phyloP scores from a whole-genome alignment of 2,797 vertebrate genomes.

The Anas bernieri region DNA sequence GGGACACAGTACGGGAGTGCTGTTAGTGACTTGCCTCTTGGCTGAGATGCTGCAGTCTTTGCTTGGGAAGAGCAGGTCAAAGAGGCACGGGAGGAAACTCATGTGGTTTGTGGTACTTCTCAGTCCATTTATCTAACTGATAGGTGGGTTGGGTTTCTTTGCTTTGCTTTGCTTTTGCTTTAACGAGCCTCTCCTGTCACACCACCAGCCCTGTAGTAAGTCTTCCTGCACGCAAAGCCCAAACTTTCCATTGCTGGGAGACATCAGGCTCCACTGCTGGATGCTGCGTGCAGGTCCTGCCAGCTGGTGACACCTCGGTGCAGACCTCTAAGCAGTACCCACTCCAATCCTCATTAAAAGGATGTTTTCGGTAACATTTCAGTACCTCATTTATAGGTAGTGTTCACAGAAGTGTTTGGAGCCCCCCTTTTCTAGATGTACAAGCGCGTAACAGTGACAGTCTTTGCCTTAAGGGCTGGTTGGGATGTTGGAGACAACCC shows the following conservation, averaged over 20 bases:
- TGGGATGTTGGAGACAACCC: neutral
- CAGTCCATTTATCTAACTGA: rapidly evolving
- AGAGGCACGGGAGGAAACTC: neutral
- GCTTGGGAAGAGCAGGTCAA: neutral
- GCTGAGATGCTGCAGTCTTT: neutral
- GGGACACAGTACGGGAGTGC: neutral
- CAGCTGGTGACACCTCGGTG: neutral
- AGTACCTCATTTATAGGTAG: neutral
- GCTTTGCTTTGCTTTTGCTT: neutral
- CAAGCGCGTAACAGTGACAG: neutral
- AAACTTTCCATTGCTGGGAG: neutral
- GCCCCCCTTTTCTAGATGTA: neutral
- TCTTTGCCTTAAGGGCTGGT: neutral
- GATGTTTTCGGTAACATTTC: neutral
- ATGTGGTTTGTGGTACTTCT: neutral
- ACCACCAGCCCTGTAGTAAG: neutral
- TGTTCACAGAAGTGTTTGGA: neutral
- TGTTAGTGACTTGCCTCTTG: neutral
- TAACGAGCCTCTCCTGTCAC: neutral
- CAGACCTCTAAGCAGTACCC: too few relatives aligned
- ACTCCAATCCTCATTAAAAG: neutral
- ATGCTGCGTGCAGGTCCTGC: neutral
- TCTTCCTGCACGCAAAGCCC: neutral
- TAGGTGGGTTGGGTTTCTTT: too few relatives aligned
- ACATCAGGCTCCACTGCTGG: neutral